Percentiles rank a stretch among this genome's conserved stretches.
Conservation (phyloP, 2,113 vertebrate genomes). For the Camelus bactrianus region DNA sequence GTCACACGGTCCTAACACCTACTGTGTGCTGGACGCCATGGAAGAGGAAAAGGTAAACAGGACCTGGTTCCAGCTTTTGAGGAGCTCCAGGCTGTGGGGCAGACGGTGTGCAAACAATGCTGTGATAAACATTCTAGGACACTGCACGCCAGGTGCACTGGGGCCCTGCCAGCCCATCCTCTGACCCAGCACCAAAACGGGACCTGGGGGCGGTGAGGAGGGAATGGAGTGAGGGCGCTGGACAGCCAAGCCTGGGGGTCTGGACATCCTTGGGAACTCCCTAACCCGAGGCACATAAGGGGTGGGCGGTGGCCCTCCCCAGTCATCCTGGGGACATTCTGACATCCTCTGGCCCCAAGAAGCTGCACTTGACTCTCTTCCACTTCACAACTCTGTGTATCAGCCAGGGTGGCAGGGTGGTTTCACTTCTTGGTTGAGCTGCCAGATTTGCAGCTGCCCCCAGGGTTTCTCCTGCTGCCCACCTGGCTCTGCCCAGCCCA, state of each 20-base stretch:
- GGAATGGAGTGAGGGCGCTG: neutral
- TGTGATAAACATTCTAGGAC: neutral
- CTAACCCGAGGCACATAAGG: neutral
- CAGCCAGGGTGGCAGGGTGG: neutral
- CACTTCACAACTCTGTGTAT: neutral
- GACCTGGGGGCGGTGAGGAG: neutral
- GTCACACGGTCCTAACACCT: neutral
- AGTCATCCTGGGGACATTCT: neutral
- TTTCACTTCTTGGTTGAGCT: neutral
- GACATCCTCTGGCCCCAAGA: neutral
- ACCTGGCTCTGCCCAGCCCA: neutral
- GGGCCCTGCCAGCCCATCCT: neutral
- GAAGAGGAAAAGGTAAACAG: neutral
- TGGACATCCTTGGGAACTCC: neutral
- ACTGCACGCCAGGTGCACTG: rapidly evolving
- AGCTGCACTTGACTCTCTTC: neutral
- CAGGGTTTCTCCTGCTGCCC: rapidly evolving
- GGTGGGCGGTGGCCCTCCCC: neutral
- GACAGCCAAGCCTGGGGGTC: neutral
- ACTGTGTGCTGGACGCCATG: rapidly evolving
- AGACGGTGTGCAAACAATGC: rapidly evolving
- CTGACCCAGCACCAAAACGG: neutral
- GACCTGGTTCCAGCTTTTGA: neutral
- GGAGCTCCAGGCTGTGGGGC: neutral
- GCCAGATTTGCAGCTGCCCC: neutral